These are phyloP conservation scores for Anthoscopus minutus DNA, from an alignment of 2,113 vertebrate species.

Conservation along the genomic window DNA sequence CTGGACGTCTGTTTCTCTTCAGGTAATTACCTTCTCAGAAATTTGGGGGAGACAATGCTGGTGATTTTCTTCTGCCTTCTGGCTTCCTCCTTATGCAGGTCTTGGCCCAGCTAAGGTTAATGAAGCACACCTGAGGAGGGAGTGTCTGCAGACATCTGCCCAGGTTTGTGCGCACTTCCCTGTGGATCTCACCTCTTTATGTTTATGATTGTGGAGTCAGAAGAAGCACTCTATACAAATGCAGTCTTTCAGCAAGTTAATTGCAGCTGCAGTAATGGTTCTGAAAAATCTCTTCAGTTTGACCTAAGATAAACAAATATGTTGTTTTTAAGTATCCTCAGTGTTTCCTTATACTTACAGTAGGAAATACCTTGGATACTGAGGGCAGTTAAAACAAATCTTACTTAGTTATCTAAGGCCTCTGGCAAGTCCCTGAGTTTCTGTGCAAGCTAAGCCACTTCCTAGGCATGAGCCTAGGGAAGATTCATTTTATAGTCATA, in stretches of 20 bases:
- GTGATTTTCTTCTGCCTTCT: background rate
- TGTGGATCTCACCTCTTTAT: background rate
- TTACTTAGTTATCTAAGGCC: background rate
- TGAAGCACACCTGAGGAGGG: background rate
- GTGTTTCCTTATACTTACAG: constrained; percentile 41
- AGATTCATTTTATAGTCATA: background rate
- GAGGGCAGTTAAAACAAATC: constrained; percentile 35
- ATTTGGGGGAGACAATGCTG: background rate
- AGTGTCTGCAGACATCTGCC: background rate
- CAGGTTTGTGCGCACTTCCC: background rate
- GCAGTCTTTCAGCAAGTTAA: background rate
- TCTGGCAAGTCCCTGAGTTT: background rate
- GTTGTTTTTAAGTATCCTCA: constrained; percentile 31
- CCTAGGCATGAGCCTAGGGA: background rate
- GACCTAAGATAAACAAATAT: constrained; percentile 51
- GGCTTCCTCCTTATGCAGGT: background rate
- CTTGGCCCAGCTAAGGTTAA: background rate
- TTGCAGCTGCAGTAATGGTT: constrained; percentile 21
- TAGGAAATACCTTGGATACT: constrained; percentile 56
- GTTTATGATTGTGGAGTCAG: background rate
- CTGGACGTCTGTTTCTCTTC: background rate
- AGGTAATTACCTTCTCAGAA: background rate
- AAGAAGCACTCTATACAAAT: background rate
- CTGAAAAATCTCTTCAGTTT: constrained; percentile 39
- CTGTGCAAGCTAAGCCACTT: background rate